Percentiles rank a stretch among this genome's conserved stretches.
Conservation (phyloP, 2,797 vertebrate species). For the Carduelis carduelis region DNA sequence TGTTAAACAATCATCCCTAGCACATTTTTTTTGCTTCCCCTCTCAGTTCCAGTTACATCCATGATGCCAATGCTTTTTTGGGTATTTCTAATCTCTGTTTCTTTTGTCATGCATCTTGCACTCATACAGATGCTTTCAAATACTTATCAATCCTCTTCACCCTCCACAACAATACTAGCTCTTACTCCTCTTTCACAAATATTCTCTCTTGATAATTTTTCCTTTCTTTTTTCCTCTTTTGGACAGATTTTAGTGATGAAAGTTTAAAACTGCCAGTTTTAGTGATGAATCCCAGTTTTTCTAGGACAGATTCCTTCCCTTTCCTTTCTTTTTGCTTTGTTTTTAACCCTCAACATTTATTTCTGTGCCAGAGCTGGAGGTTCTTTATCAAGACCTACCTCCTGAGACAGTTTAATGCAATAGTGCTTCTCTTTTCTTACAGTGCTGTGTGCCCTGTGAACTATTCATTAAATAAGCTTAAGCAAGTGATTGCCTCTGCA, state of each 20-base stretch:
- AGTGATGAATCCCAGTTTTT: neutral
- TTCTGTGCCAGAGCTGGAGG: neutral
- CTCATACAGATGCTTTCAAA: neutral
- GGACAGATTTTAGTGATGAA: neutral
- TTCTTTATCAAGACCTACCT: neutral
- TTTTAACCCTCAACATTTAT: neutral
- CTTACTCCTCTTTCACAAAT: neutral
- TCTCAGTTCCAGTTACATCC: neutral
- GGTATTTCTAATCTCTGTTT: neutral
- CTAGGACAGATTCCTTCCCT: neutral
- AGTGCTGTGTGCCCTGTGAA: neutral
- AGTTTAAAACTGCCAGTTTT: neutral
- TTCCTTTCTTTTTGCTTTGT: neutral
- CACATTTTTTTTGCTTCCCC: slow-evolving; percentile 5
- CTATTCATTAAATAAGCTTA: neutral
- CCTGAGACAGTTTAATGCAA: neutral
- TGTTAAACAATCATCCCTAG: neutral
- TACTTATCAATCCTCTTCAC: neutral
- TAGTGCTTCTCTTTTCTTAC: neutral
- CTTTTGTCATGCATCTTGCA: neutral
- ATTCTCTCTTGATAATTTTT: neutral
- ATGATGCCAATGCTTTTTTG: neutral
- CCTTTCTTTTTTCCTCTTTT: neutral
- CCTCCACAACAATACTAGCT: neutral
- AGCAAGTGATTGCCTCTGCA: neutral